Percentiles rank a stretch among this genome's conserved stretches.
phyloP scores from a whole-genome alignment of 2,797 vertebrate genomes.

The Ctenochaetus hawaiiensis region DNA sequence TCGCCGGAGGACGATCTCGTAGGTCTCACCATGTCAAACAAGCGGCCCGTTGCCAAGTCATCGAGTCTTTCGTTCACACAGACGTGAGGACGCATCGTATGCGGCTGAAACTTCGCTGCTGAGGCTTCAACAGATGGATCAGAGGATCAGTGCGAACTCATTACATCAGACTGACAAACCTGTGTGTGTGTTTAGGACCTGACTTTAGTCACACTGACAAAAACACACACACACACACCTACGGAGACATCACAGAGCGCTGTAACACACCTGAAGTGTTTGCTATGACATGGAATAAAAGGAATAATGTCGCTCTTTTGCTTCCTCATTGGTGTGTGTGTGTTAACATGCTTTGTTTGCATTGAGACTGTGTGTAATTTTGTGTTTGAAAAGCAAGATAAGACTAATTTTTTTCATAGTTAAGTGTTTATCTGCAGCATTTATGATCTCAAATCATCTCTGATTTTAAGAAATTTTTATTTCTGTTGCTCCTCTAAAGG shows the following conservation, averaged over 20 bases:
- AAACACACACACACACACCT: slow-evolving; percentile 26
- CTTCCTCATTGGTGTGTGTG: no score
- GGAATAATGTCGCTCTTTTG: not conserved
- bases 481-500: no score
- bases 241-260: slow-evolving; percentile 18
- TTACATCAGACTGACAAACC: slow-evolving; percentile 58
- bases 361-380: no score
- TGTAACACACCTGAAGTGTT: not conserved
- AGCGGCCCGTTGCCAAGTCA: slow-evolving; percentile 81
- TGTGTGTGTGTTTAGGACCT: slow-evolving; percentile 39
- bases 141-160: slow-evolving; percentile 47
- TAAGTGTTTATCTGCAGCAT: no score
- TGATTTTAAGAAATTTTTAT: no score
- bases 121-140: slow-evolving; percentile 61
- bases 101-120: slow-evolving; percentile 65
- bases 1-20: slow-evolving; percentile 82
- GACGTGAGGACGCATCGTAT: slow-evolving; percentile 68
- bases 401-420: no score
- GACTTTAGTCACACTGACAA: slow-evolving; percentile 34
- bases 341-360: no score
- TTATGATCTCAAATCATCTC: no score
- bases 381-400: no score
- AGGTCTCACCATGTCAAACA: slow-evolving; percentile 85
- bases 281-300: not conserved
- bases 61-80: slow-evolving; percentile 70